Percentiles rank a stretch among this genome's conserved stretches.
phyloP scores from a whole-genome alignment of 2,888 invertebrate species.

The Zaprionus obscuricornis region DNA sequence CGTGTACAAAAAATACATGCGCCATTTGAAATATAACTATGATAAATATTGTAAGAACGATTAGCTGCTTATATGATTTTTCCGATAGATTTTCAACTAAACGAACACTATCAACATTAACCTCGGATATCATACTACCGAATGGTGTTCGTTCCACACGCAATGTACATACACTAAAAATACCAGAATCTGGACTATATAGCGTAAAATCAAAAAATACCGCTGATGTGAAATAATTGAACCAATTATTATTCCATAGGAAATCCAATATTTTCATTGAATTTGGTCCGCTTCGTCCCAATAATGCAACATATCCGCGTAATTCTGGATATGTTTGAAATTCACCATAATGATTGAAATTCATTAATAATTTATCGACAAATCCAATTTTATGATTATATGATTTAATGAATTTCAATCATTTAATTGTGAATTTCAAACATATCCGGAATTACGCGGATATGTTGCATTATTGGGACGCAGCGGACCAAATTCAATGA shows the following conservation, averaged over 20 bases:
- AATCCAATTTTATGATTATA: not conserved
- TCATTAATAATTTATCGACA: constrained; percentile 19
- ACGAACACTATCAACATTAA: constrained; percentile 59
- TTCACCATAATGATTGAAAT: constrained; percentile 48
- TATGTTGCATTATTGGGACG: constrained; percentile 70
- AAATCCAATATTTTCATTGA: constrained; percentile 69
- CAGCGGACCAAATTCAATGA: constrained; percentile 57
- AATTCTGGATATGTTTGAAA: constrained; percentile 61
- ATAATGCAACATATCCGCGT: constrained; percentile 64
- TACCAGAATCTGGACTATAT: constrained; percentile 77
- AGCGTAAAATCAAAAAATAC: constrained; percentile 80
- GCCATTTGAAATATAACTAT: constrained; percentile 62
- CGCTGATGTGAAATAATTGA: constrained; percentile 69
- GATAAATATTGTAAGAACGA: constrained; percentile 60
- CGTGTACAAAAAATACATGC: constrained; percentile 48
- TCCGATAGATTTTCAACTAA: constrained; percentile 67
- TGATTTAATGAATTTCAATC: constrained; percentile 47
- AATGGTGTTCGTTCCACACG: constrained; percentile 76
- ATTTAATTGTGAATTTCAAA: constrained; percentile 51
- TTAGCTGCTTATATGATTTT: constrained; percentile 28
- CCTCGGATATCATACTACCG: constrained; percentile 52
- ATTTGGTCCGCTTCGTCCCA: constrained; percentile 65
- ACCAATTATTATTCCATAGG: constrained; percentile 67
- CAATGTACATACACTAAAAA: constrained; percentile 76
- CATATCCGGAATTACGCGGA: constrained; percentile 66